A percentile compares a stretch with the other conserved stretches of the same genome.
These are phyloP conservation scores for Cryptocephalus moraei DNA, from an alignment of 2,888 invertebrate species.

Conservation along the genomic window DNA sequence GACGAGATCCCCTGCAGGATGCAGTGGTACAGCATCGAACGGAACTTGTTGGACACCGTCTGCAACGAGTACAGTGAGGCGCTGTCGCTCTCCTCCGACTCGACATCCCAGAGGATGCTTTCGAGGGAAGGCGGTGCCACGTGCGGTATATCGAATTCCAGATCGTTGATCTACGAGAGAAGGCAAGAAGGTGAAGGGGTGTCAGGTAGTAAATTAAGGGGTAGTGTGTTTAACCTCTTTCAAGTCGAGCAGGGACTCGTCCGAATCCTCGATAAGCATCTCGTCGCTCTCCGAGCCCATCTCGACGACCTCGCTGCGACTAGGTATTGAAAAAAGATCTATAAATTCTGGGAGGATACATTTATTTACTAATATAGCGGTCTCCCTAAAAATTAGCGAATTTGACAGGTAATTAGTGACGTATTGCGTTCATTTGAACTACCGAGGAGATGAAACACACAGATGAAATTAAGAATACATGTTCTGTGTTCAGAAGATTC, in stretches of 20 bases:
- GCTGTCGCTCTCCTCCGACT: constrained; percentile 51
- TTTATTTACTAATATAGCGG: too few relatives aligned
- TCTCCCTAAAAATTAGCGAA: too few relatives aligned
- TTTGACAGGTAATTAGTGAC: too few relatives aligned
- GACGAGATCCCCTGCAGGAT: constrained; percentile 82
- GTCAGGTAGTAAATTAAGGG: too few relatives aligned
- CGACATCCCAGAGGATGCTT: constrained; percentile 69
- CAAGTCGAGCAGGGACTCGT: constrained; percentile 33
- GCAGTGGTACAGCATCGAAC: constrained; percentile 65
- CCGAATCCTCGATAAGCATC: constrained; percentile 32
- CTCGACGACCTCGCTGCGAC: neutral
- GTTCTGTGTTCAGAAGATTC: too few relatives aligned
- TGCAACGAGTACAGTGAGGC: constrained; percentile 44
- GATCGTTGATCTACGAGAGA: constrained; percentile 60
- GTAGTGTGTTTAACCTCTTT: constrained; percentile 26
- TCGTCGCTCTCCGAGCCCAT: constrained; percentile 36
- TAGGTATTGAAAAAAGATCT: neutral
- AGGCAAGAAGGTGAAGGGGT: neutral
- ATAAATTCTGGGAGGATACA: neutral
- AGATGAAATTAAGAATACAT: too few relatives aligned
- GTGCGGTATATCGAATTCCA: constrained; percentile 69
- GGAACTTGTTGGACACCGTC: constrained; percentile 41
- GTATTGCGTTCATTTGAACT: too few relatives aligned
- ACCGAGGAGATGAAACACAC: too few relatives aligned
- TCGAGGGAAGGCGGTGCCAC: constrained; percentile 67